A percentile compares a stretch with the other conserved stretches of the same genome.
phyloP scores from a whole-genome alignment of 2,797 vertebrate genomes.

The Sus cebifrons region DNA sequence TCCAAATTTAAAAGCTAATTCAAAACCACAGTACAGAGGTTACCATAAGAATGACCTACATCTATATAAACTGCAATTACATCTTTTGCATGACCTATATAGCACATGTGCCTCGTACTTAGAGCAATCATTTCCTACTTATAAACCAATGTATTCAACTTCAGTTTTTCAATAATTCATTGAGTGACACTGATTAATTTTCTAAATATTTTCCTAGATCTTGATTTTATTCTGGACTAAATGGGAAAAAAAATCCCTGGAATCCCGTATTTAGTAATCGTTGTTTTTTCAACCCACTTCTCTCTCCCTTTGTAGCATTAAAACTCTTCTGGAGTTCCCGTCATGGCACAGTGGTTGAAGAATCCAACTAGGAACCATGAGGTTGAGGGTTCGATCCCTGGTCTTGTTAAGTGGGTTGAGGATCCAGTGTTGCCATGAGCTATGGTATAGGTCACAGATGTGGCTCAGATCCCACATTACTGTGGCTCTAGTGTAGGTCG shows the following conservation, averaged over 20 bases:
- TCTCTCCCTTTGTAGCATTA: slow-evolving; percentile 3
- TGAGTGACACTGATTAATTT: neutral
- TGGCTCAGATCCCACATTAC: no score
- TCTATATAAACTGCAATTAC: slow-evolving; percentile 1
- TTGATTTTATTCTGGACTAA: slow-evolving; percentile 56
- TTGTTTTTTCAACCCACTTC: neutral
- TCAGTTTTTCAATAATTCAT: slow-evolving; percentile 1
- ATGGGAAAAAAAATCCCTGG: neutral
- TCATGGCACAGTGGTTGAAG: no score
- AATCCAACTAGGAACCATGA: no score
- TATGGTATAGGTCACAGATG: no score
- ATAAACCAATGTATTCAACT: neutral
- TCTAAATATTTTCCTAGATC: slow-evolving; percentile 41
- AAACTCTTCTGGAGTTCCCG: neutral
- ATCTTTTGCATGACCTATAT: slow-evolving; percentile 31
- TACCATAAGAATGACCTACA: slow-evolving; percentile 14
- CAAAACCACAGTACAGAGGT: neutral
- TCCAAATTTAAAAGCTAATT: slow-evolving; percentile 59
- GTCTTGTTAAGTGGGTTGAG: no score
- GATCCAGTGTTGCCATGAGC: no score
- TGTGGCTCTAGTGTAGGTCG: no score
- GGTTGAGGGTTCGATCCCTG: no score
- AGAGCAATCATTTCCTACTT: slow-evolving; percentile 36
- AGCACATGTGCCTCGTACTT: neutral
- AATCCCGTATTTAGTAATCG: neutral